phyloP scores from a whole-genome alignment of 2,888 invertebrate species.

The Rotaria magnacalcarata region DNA sequence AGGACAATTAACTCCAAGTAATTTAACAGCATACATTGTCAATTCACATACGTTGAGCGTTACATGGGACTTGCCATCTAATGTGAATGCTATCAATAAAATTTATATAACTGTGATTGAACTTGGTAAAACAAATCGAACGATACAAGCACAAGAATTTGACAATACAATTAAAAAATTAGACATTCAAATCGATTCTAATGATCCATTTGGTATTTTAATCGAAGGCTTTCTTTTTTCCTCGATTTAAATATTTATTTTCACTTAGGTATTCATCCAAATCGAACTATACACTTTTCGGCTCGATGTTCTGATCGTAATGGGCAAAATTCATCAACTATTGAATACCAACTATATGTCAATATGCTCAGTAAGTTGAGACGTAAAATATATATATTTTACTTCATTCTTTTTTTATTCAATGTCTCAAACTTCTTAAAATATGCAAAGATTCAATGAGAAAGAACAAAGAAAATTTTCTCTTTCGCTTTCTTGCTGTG shows the following conservation, averaged over 20 bases:
- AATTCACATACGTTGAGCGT: conserved; percentile 21
- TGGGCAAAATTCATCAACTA: conserved; percentile 12
- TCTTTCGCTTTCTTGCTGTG: neutral
- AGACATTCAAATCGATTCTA: neutral
- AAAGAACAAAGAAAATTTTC: neutral
- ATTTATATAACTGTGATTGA: neutral
- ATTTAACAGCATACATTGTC: conserved; percentile 13
- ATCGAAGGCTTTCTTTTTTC: no score
- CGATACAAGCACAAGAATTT: neutral
- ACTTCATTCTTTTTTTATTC: neutral
- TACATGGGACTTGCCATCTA: conserved; percentile 14
- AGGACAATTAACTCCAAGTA: conserved; percentile 21
- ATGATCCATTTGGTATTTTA: neutral
- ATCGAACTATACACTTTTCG: neutral
- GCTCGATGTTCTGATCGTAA: conserved; percentile 13
- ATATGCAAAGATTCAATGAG: neutral
- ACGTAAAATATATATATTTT: neutral
- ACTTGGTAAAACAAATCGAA: neutral
- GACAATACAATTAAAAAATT: conserved; percentile 34
- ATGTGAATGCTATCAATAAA: neutral
- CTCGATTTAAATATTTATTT: neutral
- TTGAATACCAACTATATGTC: neutral
- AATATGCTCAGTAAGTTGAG: conserved; percentile 2
- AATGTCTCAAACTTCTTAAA: neutral
- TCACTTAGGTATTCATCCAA: conserved; percentile 8